Evolutionary conservation across 2,888 invertebrate species (phyloP).

Genomic region (Atherix ibis): DNA sequence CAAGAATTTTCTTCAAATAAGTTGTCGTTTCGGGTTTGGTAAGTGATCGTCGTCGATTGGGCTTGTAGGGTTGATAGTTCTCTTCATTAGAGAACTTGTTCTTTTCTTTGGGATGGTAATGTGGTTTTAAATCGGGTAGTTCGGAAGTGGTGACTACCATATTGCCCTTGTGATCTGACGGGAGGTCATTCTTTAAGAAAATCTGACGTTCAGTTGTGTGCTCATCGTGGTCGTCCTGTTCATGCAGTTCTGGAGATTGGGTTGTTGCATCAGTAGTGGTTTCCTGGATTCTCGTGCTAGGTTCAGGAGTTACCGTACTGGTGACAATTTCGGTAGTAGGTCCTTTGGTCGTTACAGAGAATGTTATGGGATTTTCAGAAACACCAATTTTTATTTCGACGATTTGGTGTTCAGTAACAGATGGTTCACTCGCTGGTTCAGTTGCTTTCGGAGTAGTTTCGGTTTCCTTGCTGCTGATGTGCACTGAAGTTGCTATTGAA

Average conservation of each 20-base stretch:
- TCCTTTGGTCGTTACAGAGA: conserved; percentile 7
- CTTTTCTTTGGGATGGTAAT: conserved; percentile 5
- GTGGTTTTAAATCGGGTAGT: conserved; percentile 4
- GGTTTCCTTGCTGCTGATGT: neutral
- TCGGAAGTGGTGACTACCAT: conserved; percentile 2
- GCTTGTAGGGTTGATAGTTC: conserved; percentile 29
- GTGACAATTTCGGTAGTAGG: neutral
- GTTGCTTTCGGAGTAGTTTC: conserved; percentile 7
- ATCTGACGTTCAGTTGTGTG: too few relatives aligned
- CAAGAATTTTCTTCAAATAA: conserved; percentile 33
- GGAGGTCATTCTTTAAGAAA: neutral
- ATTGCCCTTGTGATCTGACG: neutral
- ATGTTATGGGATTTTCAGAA: conserved; percentile 10
- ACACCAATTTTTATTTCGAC: conserved; percentile 11
- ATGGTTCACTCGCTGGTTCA: conserved; percentile 5
- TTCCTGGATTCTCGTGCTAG: conserved; percentile 9
- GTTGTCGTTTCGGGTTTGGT: conserved; percentile 31
- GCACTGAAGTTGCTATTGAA: neutral
- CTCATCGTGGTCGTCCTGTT: too few relatives aligned
- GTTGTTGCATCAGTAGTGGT: too few relatives aligned
- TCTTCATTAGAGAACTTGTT: conserved; percentile 30
- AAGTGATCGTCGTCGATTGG: conserved; percentile 30
- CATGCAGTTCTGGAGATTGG: too few relatives aligned
- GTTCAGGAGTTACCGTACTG: conserved; percentile 7
- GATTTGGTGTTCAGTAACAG: conserved; percentile 9